Evolutionary conservation across 2,797 vertebrate species (phyloP).

Genomic region (Pelochelys cantorii): DNA sequence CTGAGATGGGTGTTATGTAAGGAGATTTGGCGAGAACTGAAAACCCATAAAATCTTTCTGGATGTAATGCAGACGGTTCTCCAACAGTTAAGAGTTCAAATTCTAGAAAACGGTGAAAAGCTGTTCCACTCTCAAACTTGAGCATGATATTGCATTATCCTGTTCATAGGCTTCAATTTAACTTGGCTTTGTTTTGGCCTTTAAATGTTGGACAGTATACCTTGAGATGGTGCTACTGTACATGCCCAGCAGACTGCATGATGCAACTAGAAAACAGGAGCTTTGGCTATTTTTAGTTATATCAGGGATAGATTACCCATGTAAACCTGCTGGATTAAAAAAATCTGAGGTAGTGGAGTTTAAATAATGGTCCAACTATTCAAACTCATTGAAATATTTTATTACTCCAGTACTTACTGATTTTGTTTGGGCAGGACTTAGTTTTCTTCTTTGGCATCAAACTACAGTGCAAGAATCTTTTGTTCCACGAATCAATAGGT

Average conservation of each 20-base stretch:
- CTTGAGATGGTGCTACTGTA: not conserved
- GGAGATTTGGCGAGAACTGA: conserved; percentile 58
- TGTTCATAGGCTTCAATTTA: not conserved
- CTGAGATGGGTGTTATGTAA: conserved; percentile 66
- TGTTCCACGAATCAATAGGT: not conserved
- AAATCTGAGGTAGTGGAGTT: not conserved
- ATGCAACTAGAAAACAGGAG: not conserved
- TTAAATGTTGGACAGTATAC: not conserved
- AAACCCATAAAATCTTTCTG: conserved; percentile 45
- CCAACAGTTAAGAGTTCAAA: not conserved
- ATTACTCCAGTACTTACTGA: not conserved
- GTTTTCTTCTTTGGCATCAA: not conserved
- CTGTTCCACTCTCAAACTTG: not conserved
- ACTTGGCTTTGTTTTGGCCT: not conserved
- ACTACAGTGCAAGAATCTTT: not conserved
- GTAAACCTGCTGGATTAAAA: conserved; percentile 55
- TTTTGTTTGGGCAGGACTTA: not conserved
- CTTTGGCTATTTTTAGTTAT: conserved; percentile 51
- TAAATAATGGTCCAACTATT: not conserved
- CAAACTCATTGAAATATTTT: not conserved
- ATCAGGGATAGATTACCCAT: conserved; percentile 58
- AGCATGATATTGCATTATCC: no score
- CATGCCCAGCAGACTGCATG: not conserved
- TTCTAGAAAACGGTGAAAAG: not conserved
- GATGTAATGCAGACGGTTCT: conserved; percentile 24